Conservation (phyloP, 2,888 invertebrate genomes). For the Cheilosia urbana region DNA sequence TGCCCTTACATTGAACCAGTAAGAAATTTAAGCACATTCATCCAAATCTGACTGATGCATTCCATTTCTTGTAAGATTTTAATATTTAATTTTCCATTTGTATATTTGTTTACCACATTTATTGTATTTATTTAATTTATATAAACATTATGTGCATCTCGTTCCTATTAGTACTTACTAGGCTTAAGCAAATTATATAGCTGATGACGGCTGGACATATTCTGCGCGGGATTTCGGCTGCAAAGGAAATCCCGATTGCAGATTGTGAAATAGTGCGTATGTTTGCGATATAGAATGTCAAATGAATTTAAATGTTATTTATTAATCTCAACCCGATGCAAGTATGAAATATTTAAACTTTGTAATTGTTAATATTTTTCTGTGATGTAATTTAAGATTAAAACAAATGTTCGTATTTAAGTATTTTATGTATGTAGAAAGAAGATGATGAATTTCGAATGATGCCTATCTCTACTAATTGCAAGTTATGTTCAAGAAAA, state of each 20-base stretch:
- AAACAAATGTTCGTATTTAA: conserved; percentile 16
- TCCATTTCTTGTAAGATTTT: conserved; percentile 48
- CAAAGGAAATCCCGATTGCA: conserved; percentile 15
- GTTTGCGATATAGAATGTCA: conserved; percentile 21
- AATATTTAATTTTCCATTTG: conserved; percentile 11
- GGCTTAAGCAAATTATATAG: conserved; percentile 21
- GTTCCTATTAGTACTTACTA: conserved; percentile 74
- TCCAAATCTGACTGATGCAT: conserved; percentile 66
- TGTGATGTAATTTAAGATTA: conserved; percentile 73
- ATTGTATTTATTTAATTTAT: conserved; percentile 72
- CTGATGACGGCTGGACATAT: conserved; percentile 1
- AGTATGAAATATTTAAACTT: conserved; percentile 47
- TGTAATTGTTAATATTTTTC: conserved; percentile 60
- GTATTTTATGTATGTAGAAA: background rate
- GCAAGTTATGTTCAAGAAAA: background rate
- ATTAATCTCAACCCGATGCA: conserved; percentile 42
- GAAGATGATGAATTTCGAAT: conserved; percentile 27
- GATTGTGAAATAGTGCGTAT: conserved; percentile 9
- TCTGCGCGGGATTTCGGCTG: conserved; percentile 33
- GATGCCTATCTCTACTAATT: conserved; percentile 25
- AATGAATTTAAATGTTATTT: conserved; percentile 49
- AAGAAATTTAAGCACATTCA: conserved; percentile 57
- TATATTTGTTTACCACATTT: conserved; percentile 20
- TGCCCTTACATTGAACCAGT: conserved; percentile 65
- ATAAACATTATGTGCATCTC: conserved; percentile 57